Conservation (phyloP, 1,140 invertebrate species). For the Dolichoris vasculosae region DNA sequence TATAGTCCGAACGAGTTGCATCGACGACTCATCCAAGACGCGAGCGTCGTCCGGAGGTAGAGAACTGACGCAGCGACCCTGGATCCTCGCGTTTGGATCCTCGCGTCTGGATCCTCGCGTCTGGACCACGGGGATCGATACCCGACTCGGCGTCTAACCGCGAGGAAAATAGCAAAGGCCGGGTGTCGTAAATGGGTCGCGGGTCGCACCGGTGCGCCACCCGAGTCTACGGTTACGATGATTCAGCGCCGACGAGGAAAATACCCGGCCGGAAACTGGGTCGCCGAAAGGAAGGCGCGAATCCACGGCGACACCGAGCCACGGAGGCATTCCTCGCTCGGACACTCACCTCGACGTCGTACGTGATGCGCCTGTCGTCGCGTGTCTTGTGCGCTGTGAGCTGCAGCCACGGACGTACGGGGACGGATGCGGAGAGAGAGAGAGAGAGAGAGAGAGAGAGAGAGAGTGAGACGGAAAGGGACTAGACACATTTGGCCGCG, state of each 20-base stretch:
- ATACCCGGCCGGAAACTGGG: neutral
- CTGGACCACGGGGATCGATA: neutral
- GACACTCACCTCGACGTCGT: constrained; percentile 10
- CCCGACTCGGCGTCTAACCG: neutral
- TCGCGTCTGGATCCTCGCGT: neutral
- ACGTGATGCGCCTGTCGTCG: neutral
- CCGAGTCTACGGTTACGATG: neutral
- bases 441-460: neutral
- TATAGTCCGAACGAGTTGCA: too few species aligned
- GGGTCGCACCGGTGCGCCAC: too few species aligned
- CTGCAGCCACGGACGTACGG: too few species aligned
- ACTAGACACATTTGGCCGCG: neutral
- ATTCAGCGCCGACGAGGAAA: constrained; percentile 4
- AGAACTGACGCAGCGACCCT: too few species aligned
- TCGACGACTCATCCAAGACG: too few species aligned
- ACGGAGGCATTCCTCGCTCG: constrained; percentile 15
- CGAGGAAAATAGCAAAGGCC: neutral
- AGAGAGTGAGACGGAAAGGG: neutral
- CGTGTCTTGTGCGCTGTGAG: neutral
- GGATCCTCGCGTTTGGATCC: too few species aligned
- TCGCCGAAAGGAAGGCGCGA: neutral
- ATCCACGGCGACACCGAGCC: neutral
- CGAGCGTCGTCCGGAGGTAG: too few species aligned
- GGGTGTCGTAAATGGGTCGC: neutral
- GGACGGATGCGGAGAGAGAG: neutral